A percentile compares a stretch with the other conserved stretches of the same genome.
Evolutionary conservation across 2,888 invertebrate genomes (phyloP).

Genomic region (Synergus japonicus): DNA sequence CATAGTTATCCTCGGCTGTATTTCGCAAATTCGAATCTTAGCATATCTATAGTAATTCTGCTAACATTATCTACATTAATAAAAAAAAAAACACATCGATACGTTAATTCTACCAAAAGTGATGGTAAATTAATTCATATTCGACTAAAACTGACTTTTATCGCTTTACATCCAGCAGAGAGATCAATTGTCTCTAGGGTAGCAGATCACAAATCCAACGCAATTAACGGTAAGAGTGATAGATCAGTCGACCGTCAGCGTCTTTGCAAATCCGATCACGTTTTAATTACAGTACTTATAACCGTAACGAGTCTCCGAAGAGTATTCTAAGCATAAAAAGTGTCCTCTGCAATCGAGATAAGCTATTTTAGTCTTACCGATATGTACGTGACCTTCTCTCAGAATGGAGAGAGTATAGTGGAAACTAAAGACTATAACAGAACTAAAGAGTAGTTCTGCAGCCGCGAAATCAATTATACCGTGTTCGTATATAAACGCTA

Average conservation of each 20-base stretch:
- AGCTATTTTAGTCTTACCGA: not conserved
- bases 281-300: conserved; percentile 18
- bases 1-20: no score
- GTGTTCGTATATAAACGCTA: not conserved
- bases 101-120: not conserved
- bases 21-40: no score
- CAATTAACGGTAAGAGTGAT: not conserved
- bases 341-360: not conserved
- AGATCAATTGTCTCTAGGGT: not conserved
- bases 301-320: not conserved
- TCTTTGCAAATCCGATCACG: conserved; percentile 14
- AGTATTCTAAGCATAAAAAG: not conserved
- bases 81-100: not conserved
- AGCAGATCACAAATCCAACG: not conserved
- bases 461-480: conserved; percentile 16
- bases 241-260: not conserved
- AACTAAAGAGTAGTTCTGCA: not conserved
- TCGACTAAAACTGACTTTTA: no score
- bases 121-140: not conserved
- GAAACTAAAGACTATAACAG: no score
- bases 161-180: no score
- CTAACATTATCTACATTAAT: no score
- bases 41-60: no score
- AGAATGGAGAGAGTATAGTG: not conserved
- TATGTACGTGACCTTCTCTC: not conserved